phyloP scores from a whole-genome alignment of 2,797 vertebrate genomes.

The Dipus sagitta region DNA sequence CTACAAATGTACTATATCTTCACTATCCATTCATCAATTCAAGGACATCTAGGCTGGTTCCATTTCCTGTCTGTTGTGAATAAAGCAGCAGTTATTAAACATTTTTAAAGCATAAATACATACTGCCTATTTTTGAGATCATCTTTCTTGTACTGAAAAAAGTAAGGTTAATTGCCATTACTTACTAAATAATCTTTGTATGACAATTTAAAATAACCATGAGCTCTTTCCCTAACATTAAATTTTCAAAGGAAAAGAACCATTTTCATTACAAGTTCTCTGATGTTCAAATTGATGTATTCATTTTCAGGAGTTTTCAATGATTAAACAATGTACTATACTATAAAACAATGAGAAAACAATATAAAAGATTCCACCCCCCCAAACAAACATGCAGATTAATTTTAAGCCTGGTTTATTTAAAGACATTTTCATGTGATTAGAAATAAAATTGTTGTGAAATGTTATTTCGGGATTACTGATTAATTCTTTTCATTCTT shows the following conservation, averaged over 20 bases:
- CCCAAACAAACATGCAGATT: not conserved
- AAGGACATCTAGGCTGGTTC: no score
- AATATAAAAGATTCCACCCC: not conserved
- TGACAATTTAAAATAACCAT: conserved; percentile 27
- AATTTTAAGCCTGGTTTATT: conserved; percentile 37
- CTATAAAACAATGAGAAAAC: conserved; percentile 10
- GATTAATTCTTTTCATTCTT: not conserved
- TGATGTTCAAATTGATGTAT: conserved; percentile 16
- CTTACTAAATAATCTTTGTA: not conserved
- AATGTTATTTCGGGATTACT: conserved; percentile 15
- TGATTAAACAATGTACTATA: conserved; percentile 22
- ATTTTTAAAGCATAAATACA: conserved; percentile 24
- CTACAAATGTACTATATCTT: no score
- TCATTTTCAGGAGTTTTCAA: conserved; percentile 48
- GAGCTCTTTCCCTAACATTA: not conserved
- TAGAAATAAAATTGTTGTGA: conserved; percentile 27
- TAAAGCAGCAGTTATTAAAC: no score
- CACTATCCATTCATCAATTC: no score
- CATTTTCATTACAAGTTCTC: not conserved
- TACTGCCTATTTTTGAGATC: not conserved
- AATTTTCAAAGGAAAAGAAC: conserved; percentile 27
- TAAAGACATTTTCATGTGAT: conserved; percentile 22
- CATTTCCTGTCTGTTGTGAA: no score
- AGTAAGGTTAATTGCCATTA: not conserved
- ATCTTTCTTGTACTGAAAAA: conserved; percentile 48